These are phyloP conservation scores for Sinelater perroti DNA, from an alignment of 2,888 invertebrate species.

Conservation along the genomic window DNA sequence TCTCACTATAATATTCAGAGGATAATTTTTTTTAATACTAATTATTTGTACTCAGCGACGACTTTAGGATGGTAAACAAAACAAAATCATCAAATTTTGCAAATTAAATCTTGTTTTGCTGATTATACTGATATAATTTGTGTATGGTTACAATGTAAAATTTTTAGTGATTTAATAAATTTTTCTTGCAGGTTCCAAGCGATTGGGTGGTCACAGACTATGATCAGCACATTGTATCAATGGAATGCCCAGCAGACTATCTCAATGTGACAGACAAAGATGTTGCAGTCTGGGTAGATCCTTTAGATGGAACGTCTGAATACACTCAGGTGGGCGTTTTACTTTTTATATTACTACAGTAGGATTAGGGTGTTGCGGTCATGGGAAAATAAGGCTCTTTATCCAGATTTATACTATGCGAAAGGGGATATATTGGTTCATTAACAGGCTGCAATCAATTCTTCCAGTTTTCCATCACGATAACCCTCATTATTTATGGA, in stretches of 20 bases:
- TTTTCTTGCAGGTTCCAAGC: slow-evolving; percentile 62
- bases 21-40: too few species aligned
- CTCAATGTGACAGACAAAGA: slow-evolving; percentile 77
- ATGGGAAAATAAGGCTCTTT: slow-evolving; percentile 16
- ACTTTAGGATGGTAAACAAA: too few species aligned
- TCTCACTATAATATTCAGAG: too few species aligned
- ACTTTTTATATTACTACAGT: background rate
- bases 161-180: background rate
- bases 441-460: slow-evolving; percentile 9
- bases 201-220: slow-evolving; percentile 81
- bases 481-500: slow-evolving; percentile 8
- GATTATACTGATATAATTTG: too few species aligned
- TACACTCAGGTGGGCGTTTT: slow-evolving; percentile 87
- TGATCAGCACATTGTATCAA: slow-evolving; percentile 67
- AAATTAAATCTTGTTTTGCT: too few species aligned
- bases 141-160: too few species aligned
- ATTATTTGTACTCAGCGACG: too few species aligned
- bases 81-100: too few species aligned
- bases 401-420: slow-evolving; percentile 17
- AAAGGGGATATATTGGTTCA: slow-evolving; percentile 5
- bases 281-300: slow-evolving; percentile 97
- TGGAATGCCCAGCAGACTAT: slow-evolving; percentile 75
- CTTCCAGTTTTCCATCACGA: background rate
- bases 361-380: background rate
- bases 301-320: slow-evolving; percentile 97